phyloP scores from a whole-genome alignment of 92 coral and sea anemone genomes.

The Zoanthus sociatus region DNA sequence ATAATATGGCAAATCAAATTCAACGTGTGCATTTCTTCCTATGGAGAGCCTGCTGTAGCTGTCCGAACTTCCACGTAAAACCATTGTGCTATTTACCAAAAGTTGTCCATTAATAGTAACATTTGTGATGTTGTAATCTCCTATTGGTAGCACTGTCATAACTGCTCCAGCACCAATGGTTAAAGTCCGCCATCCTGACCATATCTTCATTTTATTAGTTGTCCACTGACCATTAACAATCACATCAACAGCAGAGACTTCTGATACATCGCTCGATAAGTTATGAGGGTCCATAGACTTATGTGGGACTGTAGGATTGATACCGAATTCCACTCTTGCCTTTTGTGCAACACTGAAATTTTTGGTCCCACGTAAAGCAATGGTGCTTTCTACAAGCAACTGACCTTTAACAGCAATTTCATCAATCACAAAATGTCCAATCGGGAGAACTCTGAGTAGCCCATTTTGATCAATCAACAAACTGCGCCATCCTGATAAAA shows the following conservation, averaged over 20 bases:
- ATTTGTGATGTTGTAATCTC: conserved; percentile 16
- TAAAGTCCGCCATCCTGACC: conserved; percentile 49
- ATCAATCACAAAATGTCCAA: conserved; percentile 71
- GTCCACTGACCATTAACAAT: conserved; percentile 43
- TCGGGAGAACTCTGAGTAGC: conserved; percentile 23
- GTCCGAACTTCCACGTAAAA: conserved; percentile 20
- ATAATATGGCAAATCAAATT: conserved; percentile 46
- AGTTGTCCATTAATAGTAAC: conserved; percentile 45
- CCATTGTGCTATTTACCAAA: conserved; percentile 33
- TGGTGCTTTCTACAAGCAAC: conserved; percentile 32
- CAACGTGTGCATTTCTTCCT: conserved; percentile 59
- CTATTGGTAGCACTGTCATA: conserved; percentile 22
- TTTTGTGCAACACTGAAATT: conserved; percentile 11
- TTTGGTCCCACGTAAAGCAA: conserved; percentile 20
- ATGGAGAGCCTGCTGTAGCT: conserved; percentile 51
- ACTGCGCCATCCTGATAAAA: conserved; percentile 77
- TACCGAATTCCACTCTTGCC: conserved; percentile 27
- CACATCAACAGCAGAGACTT: conserved; percentile 34
- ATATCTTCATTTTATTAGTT: conserved; percentile 38
- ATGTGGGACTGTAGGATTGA: conserved; percentile 11
- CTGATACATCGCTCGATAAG: conserved; percentile 9
- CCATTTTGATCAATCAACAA: conserved; percentile 15
- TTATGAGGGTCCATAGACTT: not conserved
- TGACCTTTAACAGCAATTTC: conserved; percentile 64
- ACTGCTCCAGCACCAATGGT: conserved; percentile 38